Percentiles rank a stretch among this genome's conserved stretches.
phyloP scores from a whole-genome alignment of 2,113 vertebrate genomes.

The Hoplias malabaricus region DNA sequence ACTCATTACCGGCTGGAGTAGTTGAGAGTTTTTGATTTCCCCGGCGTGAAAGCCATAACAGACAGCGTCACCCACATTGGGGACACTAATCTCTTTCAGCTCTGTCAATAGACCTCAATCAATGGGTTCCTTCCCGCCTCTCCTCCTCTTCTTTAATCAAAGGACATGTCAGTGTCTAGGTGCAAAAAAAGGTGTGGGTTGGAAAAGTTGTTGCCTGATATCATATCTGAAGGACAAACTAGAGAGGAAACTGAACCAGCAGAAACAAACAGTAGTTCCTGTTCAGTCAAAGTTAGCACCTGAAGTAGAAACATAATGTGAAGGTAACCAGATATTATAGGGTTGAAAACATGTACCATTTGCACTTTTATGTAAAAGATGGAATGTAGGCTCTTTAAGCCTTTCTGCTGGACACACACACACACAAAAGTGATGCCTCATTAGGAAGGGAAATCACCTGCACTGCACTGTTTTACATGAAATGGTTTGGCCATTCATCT shows the following conservation, averaged over 20 bases:
- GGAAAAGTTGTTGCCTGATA: not conserved
- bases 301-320: not conserved
- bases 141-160: not conserved
- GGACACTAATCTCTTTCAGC: slow-evolving; percentile 14
- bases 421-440: not conserved
- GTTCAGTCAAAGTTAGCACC: not conserved
- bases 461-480: not conserved
- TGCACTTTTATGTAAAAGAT: not conserved
- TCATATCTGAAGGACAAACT: not conserved
- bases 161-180: not conserved
- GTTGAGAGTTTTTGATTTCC: slow-evolving; percentile 33
- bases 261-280: not conserved
- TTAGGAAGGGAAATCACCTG: slow-evolving; percentile 3
- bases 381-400: not conserved
- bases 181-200: not conserved
- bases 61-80: not conserved
- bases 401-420: not conserved
- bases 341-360: not conserved
- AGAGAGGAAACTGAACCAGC: not conserved
- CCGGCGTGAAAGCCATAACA: slow-evolving; percentile 19
- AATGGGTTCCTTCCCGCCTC: not conserved
- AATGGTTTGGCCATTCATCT: not conserved
- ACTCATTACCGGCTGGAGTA: slow-evolving; percentile 26
- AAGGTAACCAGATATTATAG: not conserved
- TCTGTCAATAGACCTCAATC: slow-evolving; percentile 11